Evolutionary conservation across 2,888 invertebrate genomes (phyloP).

Genomic region (Zaprionus obscuricornis): DNA sequence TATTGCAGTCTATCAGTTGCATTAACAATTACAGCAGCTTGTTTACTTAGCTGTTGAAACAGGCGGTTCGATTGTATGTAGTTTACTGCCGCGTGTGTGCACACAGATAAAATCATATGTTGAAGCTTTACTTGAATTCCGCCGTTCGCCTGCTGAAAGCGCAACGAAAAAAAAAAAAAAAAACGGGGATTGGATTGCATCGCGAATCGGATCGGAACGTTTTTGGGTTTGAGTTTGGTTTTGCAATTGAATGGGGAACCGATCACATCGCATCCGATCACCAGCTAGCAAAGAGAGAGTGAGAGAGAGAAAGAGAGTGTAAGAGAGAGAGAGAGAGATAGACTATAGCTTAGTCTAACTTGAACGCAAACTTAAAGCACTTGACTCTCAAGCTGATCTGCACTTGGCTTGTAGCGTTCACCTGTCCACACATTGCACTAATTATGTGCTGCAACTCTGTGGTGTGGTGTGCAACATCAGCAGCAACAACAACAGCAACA

Average conservation of each 20-base stretch:
- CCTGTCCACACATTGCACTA: constrained; percentile 75
- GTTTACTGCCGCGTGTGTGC: constrained; percentile 41
- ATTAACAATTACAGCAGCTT: neutral
- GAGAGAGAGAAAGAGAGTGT: too few relatives aligned
- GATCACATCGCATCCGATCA: constrained; percentile 37
- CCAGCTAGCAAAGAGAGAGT: too few relatives aligned
- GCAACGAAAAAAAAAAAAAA: constrained; percentile 33
- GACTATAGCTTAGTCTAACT: too few relatives aligned
- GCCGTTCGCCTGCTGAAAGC: neutral
- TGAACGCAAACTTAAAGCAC: too few relatives aligned
- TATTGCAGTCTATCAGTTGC: neutral
- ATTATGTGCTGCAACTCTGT: constrained; percentile 54
- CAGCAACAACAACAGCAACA: constrained; percentile 17
- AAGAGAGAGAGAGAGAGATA: too few relatives aligned
- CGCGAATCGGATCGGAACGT: constrained; percentile 15
- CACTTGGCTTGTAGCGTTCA: constrained; percentile 35
- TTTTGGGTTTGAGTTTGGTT: neutral
- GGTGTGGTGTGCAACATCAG: neutral
- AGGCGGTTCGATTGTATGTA: constrained; percentile 19
- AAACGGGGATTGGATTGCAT: constrained; percentile 9
- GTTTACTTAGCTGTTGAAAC: constrained; percentile 16
- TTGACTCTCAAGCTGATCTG: constrained; percentile 32
- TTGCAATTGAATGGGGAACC: neutral
- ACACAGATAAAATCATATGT: constrained; percentile 66
- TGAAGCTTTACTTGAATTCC: constrained; percentile 35